phyloP scores from a whole-genome alignment of 2,113 vertebrate genomes.

The Zeus faber region DNA sequence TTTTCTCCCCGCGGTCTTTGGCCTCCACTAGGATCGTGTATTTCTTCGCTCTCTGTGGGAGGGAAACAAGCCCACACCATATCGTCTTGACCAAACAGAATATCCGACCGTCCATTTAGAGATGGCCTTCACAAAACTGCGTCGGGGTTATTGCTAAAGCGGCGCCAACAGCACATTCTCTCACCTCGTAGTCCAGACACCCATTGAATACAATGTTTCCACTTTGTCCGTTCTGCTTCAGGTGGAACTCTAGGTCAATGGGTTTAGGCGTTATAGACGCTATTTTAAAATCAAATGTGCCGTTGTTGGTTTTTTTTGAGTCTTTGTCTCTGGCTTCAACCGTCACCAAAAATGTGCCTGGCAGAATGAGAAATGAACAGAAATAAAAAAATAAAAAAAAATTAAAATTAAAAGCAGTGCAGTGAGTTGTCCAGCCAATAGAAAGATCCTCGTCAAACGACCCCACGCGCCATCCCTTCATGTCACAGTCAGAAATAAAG shows the following conservation, averaged over 20 bases:
- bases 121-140: neutral
- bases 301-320: neutral
- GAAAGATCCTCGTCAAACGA: too few species aligned
- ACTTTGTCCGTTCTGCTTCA: fast-evolving
- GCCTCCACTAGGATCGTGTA: conserved; percentile 61
- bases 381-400: neutral
- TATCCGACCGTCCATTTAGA: too few species aligned
- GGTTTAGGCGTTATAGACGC: conserved; percentile 47
- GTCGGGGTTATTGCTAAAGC: neutral
- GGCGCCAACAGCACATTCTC: conserved; percentile 4
- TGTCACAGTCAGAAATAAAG: neutral
- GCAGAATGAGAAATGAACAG: neutral
- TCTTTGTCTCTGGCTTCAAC: conserved; percentile 45
- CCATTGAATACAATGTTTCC: conserved; percentile 64
- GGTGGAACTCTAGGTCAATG: conserved; percentile 54
- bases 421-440: too few species aligned
- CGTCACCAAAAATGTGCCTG: conserved; percentile 27
- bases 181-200: conserved; percentile 71
- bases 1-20: conserved; percentile 42
- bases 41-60: conserved; percentile 36
- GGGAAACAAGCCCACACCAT: neutral
- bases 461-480: neutral
- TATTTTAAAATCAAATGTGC: conserved; percentile 44
- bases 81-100: too few species aligned
- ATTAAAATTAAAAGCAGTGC: neutral